These are phyloP conservation scores for Trypoxylon attenuatum DNA, from an alignment of 2,888 invertebrate genomes.

Conservation along the genomic window DNA sequence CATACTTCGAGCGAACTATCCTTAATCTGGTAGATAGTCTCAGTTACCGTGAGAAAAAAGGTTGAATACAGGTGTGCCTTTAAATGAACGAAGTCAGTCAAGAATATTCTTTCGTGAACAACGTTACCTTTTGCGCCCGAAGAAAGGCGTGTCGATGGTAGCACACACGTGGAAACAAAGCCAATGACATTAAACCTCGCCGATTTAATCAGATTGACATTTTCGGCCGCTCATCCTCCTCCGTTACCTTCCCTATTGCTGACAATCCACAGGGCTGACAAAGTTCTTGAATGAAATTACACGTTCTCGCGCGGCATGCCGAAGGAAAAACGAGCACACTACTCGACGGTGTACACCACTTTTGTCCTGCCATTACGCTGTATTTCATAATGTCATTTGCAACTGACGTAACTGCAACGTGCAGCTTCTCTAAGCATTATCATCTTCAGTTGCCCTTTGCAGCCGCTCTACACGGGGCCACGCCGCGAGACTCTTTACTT, in stretches of 20 bases:
- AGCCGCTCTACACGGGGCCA: constrained; percentile 43
- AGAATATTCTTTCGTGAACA: neutral
- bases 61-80: no score
- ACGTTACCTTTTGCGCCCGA: neutral
- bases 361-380: constrained; percentile 61
- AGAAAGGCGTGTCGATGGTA: neutral
- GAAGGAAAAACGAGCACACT: constrained; percentile 47
- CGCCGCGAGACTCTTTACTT: constrained; percentile 50
- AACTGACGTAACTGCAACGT: constrained; percentile 65
- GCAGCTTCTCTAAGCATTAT: constrained; percentile 59
- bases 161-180: neutral
- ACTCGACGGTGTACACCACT: constrained; percentile 52
- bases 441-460: constrained; percentile 64
- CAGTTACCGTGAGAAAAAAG: no score
- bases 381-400: constrained; percentile 70
- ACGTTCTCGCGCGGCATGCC: constrained; percentile 38
- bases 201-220: constrained; percentile 25
- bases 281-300: constrained; percentile 50
- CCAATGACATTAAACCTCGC: neutral
- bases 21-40: no score
- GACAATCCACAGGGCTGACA: constrained; percentile 25
- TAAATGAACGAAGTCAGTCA: no score
- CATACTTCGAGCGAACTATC: no score
- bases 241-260: constrained; percentile 4
- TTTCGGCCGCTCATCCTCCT: constrained; percentile 1